phyloP scores from a whole-genome alignment of 2,888 invertebrate genomes.

The Anarsia innoxiella region DNA sequence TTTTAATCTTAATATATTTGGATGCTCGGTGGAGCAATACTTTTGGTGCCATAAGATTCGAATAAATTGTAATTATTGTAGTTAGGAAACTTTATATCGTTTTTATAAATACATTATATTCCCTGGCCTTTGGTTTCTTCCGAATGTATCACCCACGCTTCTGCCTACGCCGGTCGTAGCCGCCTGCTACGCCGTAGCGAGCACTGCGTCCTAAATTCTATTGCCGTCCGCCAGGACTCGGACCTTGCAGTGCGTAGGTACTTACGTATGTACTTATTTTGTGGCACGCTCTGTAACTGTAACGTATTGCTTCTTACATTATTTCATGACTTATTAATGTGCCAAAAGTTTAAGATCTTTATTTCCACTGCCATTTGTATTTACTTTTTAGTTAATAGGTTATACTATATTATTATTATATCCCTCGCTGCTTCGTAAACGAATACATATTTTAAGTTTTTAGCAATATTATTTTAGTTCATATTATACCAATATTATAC shows the following conservation, averaged over 20 bases:
- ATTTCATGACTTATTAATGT: conserved; percentile 19
- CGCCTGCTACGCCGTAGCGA: not conserved
- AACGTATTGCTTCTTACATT: no score
- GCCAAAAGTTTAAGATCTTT: conserved; percentile 28
- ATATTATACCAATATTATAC: conserved; percentile 12
- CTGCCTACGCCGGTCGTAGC: not conserved
- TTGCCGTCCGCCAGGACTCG: no score
- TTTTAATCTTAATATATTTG: conserved; percentile 19
- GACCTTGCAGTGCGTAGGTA: no score
- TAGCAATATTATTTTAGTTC: conserved; percentile 1
- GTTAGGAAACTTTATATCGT: conserved; percentile 42
- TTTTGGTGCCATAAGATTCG: conserved; percentile 51
- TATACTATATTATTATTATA: conserved; percentile 8
- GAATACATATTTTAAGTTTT: conserved; percentile 27
- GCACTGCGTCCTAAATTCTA: no score
- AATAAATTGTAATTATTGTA: conserved; percentile 41
- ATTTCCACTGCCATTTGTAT: conserved; percentile 30
- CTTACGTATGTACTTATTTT: no score
- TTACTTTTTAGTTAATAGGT: conserved; percentile 3
- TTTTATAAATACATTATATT: no score
- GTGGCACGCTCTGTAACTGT: no score
- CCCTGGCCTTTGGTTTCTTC: no score
- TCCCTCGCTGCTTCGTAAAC: conserved; percentile 21
- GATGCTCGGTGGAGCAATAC: conserved; percentile 27
- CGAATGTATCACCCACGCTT: no score